Evolutionary conservation across 2,888 invertebrate genomes (phyloP).

Genomic region (Emmelina monodactyla): DNA sequence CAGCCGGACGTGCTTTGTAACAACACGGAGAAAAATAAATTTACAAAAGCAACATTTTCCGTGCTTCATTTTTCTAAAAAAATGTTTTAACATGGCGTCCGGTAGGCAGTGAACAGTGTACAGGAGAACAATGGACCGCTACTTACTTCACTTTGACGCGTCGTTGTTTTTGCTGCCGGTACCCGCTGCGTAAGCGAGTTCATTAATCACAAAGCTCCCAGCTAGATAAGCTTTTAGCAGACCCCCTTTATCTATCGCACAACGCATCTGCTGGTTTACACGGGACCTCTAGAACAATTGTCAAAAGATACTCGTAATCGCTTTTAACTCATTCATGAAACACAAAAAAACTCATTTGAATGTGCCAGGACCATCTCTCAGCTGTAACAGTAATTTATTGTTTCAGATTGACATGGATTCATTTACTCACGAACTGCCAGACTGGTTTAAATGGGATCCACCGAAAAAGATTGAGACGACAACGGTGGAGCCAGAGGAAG

Average conservation of each 20-base stretch:
- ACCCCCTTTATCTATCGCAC: constrained; percentile 32
- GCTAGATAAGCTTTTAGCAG: constrained; percentile 39
- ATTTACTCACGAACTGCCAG: constrained; percentile 43
- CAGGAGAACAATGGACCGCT: constrained; percentile 34
- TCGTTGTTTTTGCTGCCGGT: constrained; percentile 42
- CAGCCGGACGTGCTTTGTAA: neutral
- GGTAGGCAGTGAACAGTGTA: constrained; percentile 22
- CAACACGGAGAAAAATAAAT: neutral
- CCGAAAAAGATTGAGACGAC: constrained; percentile 47
- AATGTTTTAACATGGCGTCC: constrained; percentile 20
- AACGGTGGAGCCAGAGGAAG: constrained; percentile 50
- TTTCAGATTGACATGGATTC: constrained; percentile 56
- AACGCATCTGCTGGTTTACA: constrained; percentile 13
- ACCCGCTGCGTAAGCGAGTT: constrained; percentile 36
- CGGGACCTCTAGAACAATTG: no score
- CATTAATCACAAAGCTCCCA: constrained; percentile 55
- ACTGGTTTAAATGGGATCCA: constrained; percentile 59
- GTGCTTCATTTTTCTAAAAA: constrained; percentile 4
- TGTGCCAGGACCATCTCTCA: no score
- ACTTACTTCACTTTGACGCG: constrained; percentile 36
- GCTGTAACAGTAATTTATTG: neutral
- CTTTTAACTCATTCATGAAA: no score
- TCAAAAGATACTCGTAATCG: no score
- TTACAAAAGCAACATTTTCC: neutral
- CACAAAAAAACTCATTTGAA: no score